phyloP scores from a whole-genome alignment of 2,797 vertebrate species.

The Chanos chanos region DNA sequence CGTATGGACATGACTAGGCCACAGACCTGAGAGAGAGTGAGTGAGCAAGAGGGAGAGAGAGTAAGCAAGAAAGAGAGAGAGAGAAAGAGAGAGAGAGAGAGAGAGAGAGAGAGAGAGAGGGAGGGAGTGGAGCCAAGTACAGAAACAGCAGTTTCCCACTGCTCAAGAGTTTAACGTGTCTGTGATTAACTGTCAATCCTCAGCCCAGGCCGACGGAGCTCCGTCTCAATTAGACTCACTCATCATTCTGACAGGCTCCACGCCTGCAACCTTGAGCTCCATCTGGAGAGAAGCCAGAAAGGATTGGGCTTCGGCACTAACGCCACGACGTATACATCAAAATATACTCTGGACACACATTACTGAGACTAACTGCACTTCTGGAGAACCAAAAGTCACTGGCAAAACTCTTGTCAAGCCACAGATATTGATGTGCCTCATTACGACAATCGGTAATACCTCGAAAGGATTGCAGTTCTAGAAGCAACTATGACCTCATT shows the following conservation, averaged over 20 bases:
- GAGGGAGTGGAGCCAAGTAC: slow-evolving; percentile 38
- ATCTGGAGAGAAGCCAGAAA: slow-evolving; percentile 14
- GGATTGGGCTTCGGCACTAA: slow-evolving; percentile 21
- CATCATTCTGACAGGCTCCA: slow-evolving; percentile 63
- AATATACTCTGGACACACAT: not conserved
- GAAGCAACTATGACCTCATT: no score
- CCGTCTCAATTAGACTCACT: slow-evolving; percentile 63
- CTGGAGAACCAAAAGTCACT: no score
- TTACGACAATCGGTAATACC: no score
- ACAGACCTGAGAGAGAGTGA: slow-evolving; percentile 56
- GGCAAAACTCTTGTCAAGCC: not conserved
- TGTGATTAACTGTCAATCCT: slow-evolving; percentile 76
- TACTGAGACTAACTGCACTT: no score
- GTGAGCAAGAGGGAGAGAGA: slow-evolving; percentile 57
- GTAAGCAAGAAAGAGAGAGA: slow-evolving; percentile 60
- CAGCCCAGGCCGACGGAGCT: slow-evolving; percentile 57
- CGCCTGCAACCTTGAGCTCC: slow-evolving; percentile 62
- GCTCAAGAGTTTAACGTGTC: slow-evolving; percentile 68
- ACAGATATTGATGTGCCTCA: not conserved
- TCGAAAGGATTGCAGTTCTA: no score
- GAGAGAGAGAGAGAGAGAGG: slow-evolving; percentile 55
- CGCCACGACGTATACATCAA: not conserved
- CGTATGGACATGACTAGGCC: slow-evolving; percentile 51
- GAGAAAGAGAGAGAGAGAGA: slow-evolving; percentile 55
- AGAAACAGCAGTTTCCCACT: slow-evolving; percentile 53